These are phyloP conservation scores for Chydorus sphaericus DNA, from an alignment of 2,888 invertebrate genomes.

Conservation along the genomic window DNA sequence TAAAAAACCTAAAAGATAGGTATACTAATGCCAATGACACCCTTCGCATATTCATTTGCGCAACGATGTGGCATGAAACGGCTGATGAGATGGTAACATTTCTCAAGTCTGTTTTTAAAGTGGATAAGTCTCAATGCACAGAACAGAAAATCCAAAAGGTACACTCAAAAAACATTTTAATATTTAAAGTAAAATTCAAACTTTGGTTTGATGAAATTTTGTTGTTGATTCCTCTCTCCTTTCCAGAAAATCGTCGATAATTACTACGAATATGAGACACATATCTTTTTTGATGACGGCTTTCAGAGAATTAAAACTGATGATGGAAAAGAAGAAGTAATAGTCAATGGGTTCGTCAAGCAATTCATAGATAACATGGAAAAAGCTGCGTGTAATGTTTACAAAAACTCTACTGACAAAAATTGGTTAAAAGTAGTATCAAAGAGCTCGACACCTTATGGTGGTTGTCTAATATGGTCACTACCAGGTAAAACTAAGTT, in stretches of 20 bases:
- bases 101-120: constrained; percentile 68
- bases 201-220: too few relatives aligned
- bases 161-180: too few relatives aligned
- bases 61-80: constrained; percentile 92
- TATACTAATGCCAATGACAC: constrained; percentile 24
- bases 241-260: constrained; percentile 75
- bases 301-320: constrained; percentile 48
- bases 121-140: constrained; percentile 83
- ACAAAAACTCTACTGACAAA: constrained; percentile 45
- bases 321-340: constrained; percentile 49
- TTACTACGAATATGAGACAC: constrained; percentile 73
- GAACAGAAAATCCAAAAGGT: constrained; percentile 65
- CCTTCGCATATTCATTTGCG: constrained; percentile 57
- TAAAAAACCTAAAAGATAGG: constrained; percentile 17
- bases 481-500: constrained; percentile 72
- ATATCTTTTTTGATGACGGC: constrained; percentile 76
- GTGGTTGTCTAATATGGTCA: constrained; percentile 67
- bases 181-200: too few relatives aligned
- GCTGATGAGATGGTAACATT: constrained; percentile 81
- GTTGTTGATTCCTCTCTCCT: too few relatives aligned
- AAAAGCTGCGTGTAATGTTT: constrained; percentile 56
- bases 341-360: constrained; percentile 67
- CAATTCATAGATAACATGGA: constrained; percentile 54
- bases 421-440: constrained; percentile 46
- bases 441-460: constrained; percentile 69